phyloP scores from a whole-genome alignment of 2,113 vertebrate species.

The Pelecanus crispus region DNA sequence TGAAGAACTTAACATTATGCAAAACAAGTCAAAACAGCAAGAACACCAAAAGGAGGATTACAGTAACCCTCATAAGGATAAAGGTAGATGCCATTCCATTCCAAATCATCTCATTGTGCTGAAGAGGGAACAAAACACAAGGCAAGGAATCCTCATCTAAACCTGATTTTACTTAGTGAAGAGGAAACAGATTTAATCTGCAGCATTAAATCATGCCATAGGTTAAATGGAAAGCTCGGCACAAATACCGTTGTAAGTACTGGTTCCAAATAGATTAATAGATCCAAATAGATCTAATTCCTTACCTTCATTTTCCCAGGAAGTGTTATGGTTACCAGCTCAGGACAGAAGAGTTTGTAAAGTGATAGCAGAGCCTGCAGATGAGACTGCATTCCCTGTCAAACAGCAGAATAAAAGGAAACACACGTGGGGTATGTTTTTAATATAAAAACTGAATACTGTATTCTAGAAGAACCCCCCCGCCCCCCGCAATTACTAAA shows the following conservation, averaged over 20 bases:
- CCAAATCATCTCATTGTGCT: not conserved
- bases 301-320: conserved; percentile 81
- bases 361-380: conserved; percentile 85
- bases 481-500: no score
- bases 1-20: not conserved
- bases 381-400: conserved; percentile 81
- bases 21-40: not conserved
- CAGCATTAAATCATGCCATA: not conserved
- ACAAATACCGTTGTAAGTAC: not conserved
- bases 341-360: conserved; percentile 87
- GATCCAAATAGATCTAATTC: no score
- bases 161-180: not conserved
- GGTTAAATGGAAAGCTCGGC: not conserved
- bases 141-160: not conserved
- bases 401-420: conserved; percentile 4
- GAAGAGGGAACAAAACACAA: not conserved
- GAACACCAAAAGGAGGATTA: not conserved
- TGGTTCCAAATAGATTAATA: not conserved
- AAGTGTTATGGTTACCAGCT: conserved; percentile 81
- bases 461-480: not conserved
- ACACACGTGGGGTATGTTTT: not conserved
- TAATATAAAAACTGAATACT: not conserved
- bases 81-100: not conserved
- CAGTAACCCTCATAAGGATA: not conserved
- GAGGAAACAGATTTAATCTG: not conserved